These are phyloP conservation scores for Lacerta viridis DNA, from an alignment of 2,797 vertebrate species.

Conservation along the genomic window DNA sequence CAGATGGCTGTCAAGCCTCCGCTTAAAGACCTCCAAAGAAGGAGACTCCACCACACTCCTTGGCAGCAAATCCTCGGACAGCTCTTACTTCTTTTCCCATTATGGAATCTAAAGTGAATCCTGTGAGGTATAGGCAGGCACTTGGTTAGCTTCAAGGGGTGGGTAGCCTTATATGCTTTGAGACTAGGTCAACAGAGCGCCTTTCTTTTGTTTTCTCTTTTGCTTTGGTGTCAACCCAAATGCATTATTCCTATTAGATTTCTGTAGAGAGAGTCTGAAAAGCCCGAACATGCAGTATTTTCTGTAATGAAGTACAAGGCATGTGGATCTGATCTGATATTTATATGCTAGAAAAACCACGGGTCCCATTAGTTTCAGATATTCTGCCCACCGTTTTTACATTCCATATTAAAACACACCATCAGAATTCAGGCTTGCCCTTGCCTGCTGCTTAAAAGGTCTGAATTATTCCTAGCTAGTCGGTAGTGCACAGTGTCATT, in stretches of 20 bases:
- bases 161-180: too few relatives aligned
- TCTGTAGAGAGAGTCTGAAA: not conserved
- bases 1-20: too few relatives aligned
- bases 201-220: not conserved
- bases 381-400: not conserved
- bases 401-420: not conserved
- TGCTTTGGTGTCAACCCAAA: not conserved
- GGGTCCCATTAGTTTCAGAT: not conserved
- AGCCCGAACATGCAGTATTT: not conserved
- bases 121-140: too few relatives aligned
- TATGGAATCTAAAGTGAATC: too few relatives aligned
- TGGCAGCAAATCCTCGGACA: too few relatives aligned
- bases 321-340: not conserved
- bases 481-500: not conserved
- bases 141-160: too few relatives aligned
- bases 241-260: not conserved
- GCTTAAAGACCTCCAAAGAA: too few relatives aligned
- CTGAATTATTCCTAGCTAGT: conserved; percentile 11
- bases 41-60: too few relatives aligned
- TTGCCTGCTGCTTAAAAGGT: conserved; percentile 19
- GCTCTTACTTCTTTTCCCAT: too few relatives aligned
- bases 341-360: not conserved
- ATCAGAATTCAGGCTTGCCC: conserved; percentile 16
- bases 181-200: not conserved
- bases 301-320: not conserved